A percentile compares a stretch with the other conserved stretches of the same genome.
Conservation (phyloP, 2,113 vertebrate genomes). For the Corythornis madagascariensis region DNA sequence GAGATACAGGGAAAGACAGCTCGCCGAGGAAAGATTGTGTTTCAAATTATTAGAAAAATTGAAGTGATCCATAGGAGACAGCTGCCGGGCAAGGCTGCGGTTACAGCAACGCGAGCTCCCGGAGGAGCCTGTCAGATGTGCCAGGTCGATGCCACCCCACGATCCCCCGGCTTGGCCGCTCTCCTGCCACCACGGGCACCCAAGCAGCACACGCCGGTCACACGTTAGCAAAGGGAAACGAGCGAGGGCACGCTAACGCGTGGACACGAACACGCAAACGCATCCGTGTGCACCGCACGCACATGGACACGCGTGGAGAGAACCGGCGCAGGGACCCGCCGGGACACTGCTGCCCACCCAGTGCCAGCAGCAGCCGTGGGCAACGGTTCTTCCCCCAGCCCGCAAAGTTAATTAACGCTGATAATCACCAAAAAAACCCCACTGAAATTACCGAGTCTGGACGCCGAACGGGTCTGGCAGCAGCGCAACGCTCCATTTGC, state of each 20-base stretch:
- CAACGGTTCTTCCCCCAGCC: background rate
- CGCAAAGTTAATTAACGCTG: rapidly evolving
- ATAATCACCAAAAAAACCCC: background rate
- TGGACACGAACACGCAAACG: rapidly evolving
- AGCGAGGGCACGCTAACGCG: rapidly evolving
- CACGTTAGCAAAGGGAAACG: rapidly evolving
- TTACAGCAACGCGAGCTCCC: rapidly evolving
- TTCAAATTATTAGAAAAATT: background rate
- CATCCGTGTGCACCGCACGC: rapidly evolving
- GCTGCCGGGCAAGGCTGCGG: background rate
- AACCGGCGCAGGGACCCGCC: rapidly evolving
- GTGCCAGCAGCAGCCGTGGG: background rate
- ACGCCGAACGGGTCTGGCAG: background rate
- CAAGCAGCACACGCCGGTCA: rapidly evolving
- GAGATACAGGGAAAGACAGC: background rate
- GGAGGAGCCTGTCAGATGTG: background rate
- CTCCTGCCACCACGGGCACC: background rate
- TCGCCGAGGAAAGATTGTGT: background rate
- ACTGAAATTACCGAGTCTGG: rapidly evolving
- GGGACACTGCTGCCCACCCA: background rate
- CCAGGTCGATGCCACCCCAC: background rate
- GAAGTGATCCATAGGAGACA: background rate
- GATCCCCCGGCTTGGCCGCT: background rate
- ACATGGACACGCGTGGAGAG: rapidly evolving
- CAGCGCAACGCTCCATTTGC: background rate